These are phyloP conservation scores for Anguilla japonica DNA, from an alignment of 2,113 vertebrate genomes.

Conservation along the genomic window DNA sequence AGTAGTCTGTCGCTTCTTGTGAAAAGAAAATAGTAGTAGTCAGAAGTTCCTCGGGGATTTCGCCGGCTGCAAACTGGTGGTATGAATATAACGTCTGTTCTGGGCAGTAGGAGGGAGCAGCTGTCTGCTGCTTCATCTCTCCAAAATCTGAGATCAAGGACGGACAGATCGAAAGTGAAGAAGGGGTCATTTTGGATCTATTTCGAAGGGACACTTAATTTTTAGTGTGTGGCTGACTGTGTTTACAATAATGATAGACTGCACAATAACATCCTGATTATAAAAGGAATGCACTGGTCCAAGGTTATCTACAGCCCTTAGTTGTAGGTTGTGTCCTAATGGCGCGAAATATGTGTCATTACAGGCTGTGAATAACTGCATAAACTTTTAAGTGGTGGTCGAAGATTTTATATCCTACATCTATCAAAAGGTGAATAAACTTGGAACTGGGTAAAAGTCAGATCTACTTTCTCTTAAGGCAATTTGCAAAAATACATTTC, in stretches of 20 bases:
- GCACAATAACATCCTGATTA: neutral
- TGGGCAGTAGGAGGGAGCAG: constrained; percentile 28
- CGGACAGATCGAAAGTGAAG: neutral
- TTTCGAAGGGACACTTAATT: neutral
- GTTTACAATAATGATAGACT: neutral
- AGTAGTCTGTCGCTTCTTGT: constrained; percentile 10
- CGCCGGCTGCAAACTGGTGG: constrained; percentile 44
- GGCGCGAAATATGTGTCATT: neutral
- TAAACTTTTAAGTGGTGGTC: neutral
- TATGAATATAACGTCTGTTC: constrained; percentile 75
- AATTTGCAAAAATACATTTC: too few relatives aligned
- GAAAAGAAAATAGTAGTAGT: constrained; percentile 21
- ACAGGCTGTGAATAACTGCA: neutral
- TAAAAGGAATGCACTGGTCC: neutral
- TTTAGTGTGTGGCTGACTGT: neutral
- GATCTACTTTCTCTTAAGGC: too few relatives aligned
- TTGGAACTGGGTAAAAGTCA: too few relatives aligned
- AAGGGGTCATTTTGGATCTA: constrained; percentile 2
- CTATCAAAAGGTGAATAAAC: too few relatives aligned
- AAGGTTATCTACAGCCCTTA: neutral
- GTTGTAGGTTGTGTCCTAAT: neutral
- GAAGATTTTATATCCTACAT: too few relatives aligned
- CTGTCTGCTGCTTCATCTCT: neutral
- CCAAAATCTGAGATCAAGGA: neutral
- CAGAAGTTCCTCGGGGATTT: constrained; percentile 33